phyloP scores from a whole-genome alignment of 2,888 invertebrate species.

The Sthenelais limicola region DNA sequence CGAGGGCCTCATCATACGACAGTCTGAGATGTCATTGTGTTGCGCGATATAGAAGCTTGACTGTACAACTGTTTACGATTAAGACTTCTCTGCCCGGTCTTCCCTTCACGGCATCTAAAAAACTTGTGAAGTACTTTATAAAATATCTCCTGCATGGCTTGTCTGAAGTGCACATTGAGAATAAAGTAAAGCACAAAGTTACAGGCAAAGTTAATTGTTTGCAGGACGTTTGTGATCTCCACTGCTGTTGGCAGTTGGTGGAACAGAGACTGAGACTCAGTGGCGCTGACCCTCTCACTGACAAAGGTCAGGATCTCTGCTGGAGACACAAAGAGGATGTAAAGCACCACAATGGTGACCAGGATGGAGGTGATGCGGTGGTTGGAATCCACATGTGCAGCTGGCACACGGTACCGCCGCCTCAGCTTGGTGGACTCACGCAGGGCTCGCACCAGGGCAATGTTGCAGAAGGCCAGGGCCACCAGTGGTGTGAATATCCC shows the following conservation, averaged over 20 bases:
- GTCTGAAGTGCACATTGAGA: constrained; percentile 51
- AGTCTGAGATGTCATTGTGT: constrained; percentile 21
- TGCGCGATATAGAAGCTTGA: constrained; percentile 31
- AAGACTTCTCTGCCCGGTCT: constrained; percentile 5
- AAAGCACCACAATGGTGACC: constrained; percentile 68
- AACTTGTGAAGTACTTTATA: constrained; percentile 25
- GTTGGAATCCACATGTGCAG: constrained; percentile 55
- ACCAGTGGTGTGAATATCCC: constrained; percentile 56
- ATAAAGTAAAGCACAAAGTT: constrained; percentile 52
- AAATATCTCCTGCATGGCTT: constrained; percentile 45
- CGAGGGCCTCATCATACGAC: no score
- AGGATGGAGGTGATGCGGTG: constrained; percentile 66
- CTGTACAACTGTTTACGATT: constrained; percentile 24
- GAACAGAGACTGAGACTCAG: not conserved
- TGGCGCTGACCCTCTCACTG: constrained; percentile 7
- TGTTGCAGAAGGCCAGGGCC: constrained; percentile 65
- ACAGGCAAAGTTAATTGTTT: constrained; percentile 51
- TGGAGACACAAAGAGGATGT: constrained; percentile 67
- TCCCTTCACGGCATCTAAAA: constrained; percentile 33
- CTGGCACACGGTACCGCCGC: constrained; percentile 56
- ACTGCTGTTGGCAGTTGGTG: constrained; percentile 40
- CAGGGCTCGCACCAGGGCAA: constrained; percentile 65
- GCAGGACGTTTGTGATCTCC: constrained; percentile 50
- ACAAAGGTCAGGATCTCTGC: constrained; percentile 65
- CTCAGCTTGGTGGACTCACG: constrained; percentile 62